These are phyloP conservation scores for Bungarus multicinctus DNA, from an alignment of 2,113 vertebrate genomes.

Conservation along the genomic window DNA sequence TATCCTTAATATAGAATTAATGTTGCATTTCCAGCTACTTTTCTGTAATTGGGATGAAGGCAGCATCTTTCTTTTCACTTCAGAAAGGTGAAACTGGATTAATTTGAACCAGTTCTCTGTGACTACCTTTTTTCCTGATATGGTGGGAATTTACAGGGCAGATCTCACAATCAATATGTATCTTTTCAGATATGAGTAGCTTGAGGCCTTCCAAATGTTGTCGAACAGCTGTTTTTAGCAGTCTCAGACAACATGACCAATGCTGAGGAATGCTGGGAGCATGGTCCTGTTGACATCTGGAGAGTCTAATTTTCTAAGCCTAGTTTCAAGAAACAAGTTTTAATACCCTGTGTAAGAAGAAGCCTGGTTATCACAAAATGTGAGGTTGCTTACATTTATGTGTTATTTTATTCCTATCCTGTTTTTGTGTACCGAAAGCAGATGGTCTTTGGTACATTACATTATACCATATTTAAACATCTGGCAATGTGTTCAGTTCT, in stretches of 20 bases:
- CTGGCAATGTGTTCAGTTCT: not conserved
- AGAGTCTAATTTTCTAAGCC: not conserved
- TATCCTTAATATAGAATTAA: not conserved
- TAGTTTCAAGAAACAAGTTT: not conserved
- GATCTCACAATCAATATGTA: not conserved
- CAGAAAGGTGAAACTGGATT: not conserved
- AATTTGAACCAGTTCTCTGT: not conserved
- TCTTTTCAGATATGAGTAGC: not conserved
- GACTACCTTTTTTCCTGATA: not conserved
- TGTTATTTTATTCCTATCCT: not conserved
- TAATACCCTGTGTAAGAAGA: not conserved
- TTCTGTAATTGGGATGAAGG: not conserved
- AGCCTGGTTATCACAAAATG: not conserved
- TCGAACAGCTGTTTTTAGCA: not conserved
- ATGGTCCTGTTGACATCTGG: not conserved
- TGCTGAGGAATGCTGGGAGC: not conserved
- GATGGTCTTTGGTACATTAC: not conserved
- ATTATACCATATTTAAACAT: not conserved
- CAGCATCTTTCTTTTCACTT: not conserved
- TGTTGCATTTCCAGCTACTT: not conserved
- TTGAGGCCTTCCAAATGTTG: not conserved
- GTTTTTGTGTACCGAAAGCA: not conserved
- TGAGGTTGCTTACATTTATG: not conserved
- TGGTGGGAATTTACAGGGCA: not conserved
- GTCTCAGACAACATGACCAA: not conserved